Evolutionary conservation across 2,113 vertebrate genomes (phyloP), one percentile per base, ranked within the genome.

Genomic region (Xenopus tropicalis): DNA sequence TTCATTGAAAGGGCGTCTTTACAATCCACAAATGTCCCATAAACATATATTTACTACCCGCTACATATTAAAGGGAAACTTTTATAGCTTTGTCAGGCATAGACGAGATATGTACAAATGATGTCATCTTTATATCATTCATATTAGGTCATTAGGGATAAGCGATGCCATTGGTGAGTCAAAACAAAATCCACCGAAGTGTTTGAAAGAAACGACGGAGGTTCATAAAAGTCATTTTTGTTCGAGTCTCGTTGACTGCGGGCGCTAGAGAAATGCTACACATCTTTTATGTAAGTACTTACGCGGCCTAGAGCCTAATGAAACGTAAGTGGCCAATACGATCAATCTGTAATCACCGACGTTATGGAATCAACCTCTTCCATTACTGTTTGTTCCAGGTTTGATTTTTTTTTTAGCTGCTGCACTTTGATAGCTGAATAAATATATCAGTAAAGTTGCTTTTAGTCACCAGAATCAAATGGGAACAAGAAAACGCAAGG

Each of bases 401-500:
- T 17, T 4, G 52, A 54, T n/a, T 54, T n/a, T 16, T n/a, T 54
- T n/a, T 37, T 37, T 54, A 17, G 14, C 14, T n/a, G 52, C 19
- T n/a, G 52, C 52, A n/a, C 16, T n/a, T 54, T 54, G 14, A 54
- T 54, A 54, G 52, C 52, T 20, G 3, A n/a, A 54, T 54, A 54
- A 54, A 54, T 54, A 54, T 54, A 54, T n/a, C 52, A n/a, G n/a
- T n/a, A 17, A 54, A 54, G 16, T 54, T 54, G 52, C 52, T 54
- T 54, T 54, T 54, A 54, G 52, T 54, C 52, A n/a, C 16, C 52
- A 17, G 52, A 9, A 54, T n/a, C 52, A 54, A 17, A 54, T 54
- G 7, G 52, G 52, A 4, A 54, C 14, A 54, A 54, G 17, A n/a
- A 54, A n/a, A 54, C n/a, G 8, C 19, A 54, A 54, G 19, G 17